These are phyloP conservation scores for Phyto melanocephala DNA, from an alignment of 2,888 invertebrate species.

Conservation along the genomic window DNA sequence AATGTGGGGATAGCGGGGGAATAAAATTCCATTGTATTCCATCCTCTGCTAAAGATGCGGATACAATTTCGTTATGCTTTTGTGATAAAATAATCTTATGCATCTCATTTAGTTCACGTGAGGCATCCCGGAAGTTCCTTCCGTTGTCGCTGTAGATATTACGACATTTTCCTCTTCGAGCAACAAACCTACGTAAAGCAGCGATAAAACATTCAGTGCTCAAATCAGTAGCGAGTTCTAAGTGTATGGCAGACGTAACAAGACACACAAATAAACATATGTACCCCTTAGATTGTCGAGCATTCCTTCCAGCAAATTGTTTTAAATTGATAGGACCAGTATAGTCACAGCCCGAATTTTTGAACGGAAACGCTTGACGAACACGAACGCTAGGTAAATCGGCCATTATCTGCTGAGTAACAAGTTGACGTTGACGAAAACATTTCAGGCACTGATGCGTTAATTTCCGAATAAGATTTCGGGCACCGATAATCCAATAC, in stretches of 20 bases:
- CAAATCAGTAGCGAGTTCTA: conserved; percentile 38
- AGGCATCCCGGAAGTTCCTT: conserved; percentile 55
- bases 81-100: conserved; percentile 38
- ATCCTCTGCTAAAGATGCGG: conserved; percentile 41
- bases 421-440: conserved; percentile 27
- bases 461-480: conserved; percentile 43
- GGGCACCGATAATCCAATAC: conserved; percentile 45
- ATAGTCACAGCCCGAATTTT: conserved; percentile 37
- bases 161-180: conserved; percentile 48
- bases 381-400: not conserved
- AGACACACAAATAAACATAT: conserved; percentile 7
- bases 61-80: conserved; percentile 19
- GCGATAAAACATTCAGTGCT: conserved; percentile 56
- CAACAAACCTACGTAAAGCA: conserved; percentile 43
- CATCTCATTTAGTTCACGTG: conserved; percentile 49
- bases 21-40: conserved; percentile 59
- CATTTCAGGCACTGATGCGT: conserved; percentile 41
- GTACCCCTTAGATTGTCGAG: conserved; percentile 14
- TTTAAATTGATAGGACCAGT: conserved; percentile 28
- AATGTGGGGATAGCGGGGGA: conserved; percentile 51
- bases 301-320: conserved; percentile 18
- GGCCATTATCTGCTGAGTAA: conserved; percentile 27
- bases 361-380: conserved; percentile 20
- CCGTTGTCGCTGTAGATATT: conserved; percentile 59
- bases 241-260: not conserved